Conservation (phyloP, 1,140 invertebrate species). For the Neodiprion pinetum region DNA sequence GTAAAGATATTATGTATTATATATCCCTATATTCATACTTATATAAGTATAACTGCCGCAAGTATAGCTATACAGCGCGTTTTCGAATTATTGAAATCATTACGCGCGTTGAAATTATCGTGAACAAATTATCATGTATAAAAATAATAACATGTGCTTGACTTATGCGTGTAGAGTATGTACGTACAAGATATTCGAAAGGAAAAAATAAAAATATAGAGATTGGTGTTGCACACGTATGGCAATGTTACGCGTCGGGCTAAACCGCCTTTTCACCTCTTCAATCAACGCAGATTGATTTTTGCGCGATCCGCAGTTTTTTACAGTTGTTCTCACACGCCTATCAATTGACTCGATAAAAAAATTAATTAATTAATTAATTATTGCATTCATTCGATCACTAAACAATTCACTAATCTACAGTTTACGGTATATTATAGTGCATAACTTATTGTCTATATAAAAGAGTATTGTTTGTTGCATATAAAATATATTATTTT, state of each 20-base stretch:
- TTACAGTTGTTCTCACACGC: too few species aligned
- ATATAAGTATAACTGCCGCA: slow-evolving; percentile 39
- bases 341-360: too few species aligned
- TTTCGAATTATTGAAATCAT: neutral
- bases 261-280: too few species aligned
- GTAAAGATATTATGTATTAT: too few species aligned
- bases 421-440: neutral
- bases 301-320: neutral
- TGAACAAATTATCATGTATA: neutral
- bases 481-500: neutral
- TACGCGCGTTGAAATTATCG: too few species aligned
- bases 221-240: too few species aligned
- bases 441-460: neutral
- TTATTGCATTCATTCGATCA: neutral
- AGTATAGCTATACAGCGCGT: slow-evolving; percentile 6
- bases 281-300: neutral
- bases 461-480: neutral
- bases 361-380: neutral
- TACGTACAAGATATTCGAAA: too few species aligned
- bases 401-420: neutral
- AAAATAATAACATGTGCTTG: neutral
- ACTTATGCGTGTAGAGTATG: neutral
- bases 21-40: neutral
- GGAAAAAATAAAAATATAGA: too few species aligned
- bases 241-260: too few species aligned